phyloP scores from a whole-genome alignment of 2,113 vertebrate genomes.

The Myotis davidii region DNA sequence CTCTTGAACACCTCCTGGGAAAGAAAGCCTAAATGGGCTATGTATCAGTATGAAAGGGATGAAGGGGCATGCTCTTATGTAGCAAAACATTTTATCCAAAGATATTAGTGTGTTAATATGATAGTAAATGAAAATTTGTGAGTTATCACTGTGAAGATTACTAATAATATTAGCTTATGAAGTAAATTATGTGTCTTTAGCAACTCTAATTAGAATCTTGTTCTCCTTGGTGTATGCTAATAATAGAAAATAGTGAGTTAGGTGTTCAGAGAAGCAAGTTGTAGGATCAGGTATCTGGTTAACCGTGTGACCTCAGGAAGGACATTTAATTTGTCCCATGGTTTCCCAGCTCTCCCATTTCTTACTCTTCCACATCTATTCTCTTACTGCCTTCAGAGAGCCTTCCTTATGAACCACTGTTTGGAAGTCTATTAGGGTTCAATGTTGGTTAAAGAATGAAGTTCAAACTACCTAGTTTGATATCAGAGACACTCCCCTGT shows the following conservation, averaged over 20 bases:
- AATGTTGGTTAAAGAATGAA: conserved; percentile 40
- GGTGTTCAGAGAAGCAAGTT: background rate
- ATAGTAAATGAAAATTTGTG: background rate
- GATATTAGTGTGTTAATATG: background rate
- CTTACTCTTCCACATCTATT: background rate
- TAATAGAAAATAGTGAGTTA: background rate
- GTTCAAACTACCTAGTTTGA: conserved; percentile 40
- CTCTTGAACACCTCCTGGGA: conserved; percentile 29
- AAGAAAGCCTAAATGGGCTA: background rate
- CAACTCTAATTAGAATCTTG: conserved; percentile 31
- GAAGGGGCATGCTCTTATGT: background rate
- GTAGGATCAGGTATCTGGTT: conserved; percentile 1
- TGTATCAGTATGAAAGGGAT: background rate
- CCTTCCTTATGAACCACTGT: background rate
- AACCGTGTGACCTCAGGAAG: background rate
- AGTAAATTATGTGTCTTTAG: background rate
- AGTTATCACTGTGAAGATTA: conserved; percentile 11
- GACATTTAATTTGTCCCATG: background rate
- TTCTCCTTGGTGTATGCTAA: conserved; percentile 2
- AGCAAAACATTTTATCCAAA: background rate
- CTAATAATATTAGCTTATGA: conserved; percentile 38
- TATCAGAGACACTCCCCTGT: conserved; percentile 21
- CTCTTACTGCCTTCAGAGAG: background rate
- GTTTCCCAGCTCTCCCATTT: background rate
- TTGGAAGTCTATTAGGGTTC: conserved; percentile 10